These are phyloP conservation scores for Percina caprodes DNA, from an alignment of 2,113 vertebrate genomes.

Conservation along the genomic window DNA sequence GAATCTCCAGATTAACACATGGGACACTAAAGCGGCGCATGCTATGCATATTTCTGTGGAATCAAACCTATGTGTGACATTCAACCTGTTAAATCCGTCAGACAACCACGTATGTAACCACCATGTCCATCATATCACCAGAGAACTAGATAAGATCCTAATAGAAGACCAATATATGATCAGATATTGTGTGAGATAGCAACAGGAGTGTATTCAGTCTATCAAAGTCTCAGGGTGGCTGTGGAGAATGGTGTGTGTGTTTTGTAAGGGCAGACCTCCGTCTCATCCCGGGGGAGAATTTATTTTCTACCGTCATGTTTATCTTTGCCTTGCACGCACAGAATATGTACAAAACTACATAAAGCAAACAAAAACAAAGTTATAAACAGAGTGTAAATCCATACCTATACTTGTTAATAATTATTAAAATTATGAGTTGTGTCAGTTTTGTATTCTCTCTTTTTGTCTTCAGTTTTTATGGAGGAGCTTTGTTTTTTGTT, in stretches of 20 bases:
- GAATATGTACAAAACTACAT: constrained; percentile 82
- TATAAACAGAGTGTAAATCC: constrained; percentile 79
- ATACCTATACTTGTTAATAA: constrained; percentile 84
- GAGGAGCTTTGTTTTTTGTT: too few relatives aligned
- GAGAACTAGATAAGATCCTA: constrained; percentile 12
- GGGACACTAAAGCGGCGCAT: constrained; percentile 18
- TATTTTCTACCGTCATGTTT: constrained; percentile 82
- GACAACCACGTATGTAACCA: not conserved
- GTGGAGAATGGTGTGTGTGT: constrained; percentile 34
- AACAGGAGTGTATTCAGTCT: constrained; percentile 32
- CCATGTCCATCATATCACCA: constrained; percentile 1
- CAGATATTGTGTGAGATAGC: constrained; percentile 10
- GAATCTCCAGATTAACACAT: not conserved
- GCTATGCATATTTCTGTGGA: constrained; percentile 25
- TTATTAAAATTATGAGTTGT: constrained; percentile 81
- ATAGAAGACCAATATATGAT: not conserved
- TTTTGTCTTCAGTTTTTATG: not conserved
- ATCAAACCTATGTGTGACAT: constrained; percentile 11
- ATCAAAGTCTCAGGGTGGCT: constrained; percentile 62
- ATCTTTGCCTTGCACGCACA: constrained; percentile 85
- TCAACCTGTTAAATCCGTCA: not conserved
- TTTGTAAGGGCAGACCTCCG: constrained; percentile 42
- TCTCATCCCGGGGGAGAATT: constrained; percentile 64
- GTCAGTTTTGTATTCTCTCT: constrained; percentile 53
- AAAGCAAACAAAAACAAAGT: constrained; percentile 59